phyloP scores from a whole-genome alignment of 2,888 invertebrate genomes.

The Protonemura montana region DNA sequence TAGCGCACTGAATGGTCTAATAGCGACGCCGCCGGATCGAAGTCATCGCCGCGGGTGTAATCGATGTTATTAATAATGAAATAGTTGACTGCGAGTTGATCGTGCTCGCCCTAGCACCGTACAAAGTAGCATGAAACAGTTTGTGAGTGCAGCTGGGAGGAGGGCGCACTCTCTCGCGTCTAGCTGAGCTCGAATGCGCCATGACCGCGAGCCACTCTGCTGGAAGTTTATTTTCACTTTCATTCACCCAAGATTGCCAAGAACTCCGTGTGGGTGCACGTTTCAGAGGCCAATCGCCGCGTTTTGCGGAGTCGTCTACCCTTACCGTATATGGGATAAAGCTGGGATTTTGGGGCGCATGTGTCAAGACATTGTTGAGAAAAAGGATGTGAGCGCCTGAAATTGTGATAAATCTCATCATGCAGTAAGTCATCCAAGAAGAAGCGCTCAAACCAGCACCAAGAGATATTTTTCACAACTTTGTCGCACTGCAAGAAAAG shows the following conservation, averaged over 20 bases:
- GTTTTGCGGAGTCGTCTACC: neutral
- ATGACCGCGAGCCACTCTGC: neutral
- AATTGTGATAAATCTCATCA: neutral
- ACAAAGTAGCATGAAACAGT: neutral
- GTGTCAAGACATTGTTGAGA: neutral
- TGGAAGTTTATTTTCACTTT: neutral
- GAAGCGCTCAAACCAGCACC: neutral
- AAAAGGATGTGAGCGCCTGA: neutral
- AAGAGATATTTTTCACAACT: too few species aligned
- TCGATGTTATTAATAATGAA: slow-evolving; percentile 1
- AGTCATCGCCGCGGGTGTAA: neutral
- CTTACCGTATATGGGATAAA: neutral
- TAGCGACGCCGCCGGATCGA: neutral
- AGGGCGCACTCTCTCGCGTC: neutral
- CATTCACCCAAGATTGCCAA: neutral
- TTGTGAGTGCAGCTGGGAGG: neutral
- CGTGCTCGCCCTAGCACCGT: neutral
- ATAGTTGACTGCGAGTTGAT: neutral
- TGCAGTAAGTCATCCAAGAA: neutral
- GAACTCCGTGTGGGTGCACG: neutral
- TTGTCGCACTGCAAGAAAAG: neutral
- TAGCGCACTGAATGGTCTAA: too few species aligned
- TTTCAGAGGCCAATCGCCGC: neutral
- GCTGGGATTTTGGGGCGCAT: neutral
- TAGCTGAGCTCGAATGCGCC: too few species aligned